Evolutionary conservation across 1,140 invertebrate genomes (phyloP).

Genomic region (Apocrypta bakeri): DNA sequence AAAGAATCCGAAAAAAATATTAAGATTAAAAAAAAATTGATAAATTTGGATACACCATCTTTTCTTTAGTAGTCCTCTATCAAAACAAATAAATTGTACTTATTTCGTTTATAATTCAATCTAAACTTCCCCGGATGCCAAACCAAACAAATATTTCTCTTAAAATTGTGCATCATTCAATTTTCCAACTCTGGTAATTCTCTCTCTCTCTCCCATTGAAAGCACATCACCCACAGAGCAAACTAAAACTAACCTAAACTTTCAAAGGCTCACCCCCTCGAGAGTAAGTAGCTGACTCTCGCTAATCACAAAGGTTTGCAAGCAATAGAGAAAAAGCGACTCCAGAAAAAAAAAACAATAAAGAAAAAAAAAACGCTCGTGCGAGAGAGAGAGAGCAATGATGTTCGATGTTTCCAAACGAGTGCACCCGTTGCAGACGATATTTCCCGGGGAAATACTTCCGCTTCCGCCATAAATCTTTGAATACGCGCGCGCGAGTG

Average conservation of each 20-base stretch:
- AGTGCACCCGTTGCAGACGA: constrained; percentile 64
- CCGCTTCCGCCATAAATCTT: constrained; percentile 68
- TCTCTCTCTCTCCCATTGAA: neutral
- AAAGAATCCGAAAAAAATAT: no score
- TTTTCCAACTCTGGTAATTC: neutral
- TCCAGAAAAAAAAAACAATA: neutral
- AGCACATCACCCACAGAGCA: neutral
- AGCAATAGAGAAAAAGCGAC: constrained; percentile 15
- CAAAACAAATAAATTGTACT: no score
- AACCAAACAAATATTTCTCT: neutral
- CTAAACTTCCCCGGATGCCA: neutral
- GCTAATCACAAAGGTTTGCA: constrained; percentile 20
- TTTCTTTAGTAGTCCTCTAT: no score
- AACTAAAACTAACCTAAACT: neutral
- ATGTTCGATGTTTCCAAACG: constrained; percentile 68
- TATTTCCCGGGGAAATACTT: constrained; percentile 69
- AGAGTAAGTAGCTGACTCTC: constrained; percentile 45
- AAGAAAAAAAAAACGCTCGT: constrained; percentile 35
- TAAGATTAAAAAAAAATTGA: no score
- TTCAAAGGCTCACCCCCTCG: neutral
- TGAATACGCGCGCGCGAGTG: constrained; percentile 52
- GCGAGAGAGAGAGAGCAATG: constrained; percentile 56
- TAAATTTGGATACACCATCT: no score
- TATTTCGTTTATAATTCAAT: no score
- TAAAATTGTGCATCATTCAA: neutral